A percentile compares a stretch with the other conserved stretches of the same genome.
These are phyloP conservation scores for Philopotamus ludificatus DNA, from an alignment of 1,140 invertebrate species.

Conservation along the genomic window DNA sequence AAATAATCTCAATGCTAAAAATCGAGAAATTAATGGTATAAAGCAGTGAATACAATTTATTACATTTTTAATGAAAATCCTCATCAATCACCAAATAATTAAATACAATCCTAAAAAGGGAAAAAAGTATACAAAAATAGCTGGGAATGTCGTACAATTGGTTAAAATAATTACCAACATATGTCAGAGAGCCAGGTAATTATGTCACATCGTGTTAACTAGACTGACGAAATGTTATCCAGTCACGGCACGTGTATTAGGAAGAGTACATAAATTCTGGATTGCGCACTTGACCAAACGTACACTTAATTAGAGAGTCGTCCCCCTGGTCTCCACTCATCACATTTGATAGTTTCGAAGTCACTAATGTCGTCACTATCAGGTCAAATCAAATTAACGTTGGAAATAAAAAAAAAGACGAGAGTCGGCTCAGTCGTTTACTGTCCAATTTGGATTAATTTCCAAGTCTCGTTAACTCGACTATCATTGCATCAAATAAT, in stretches of 20 bases:
- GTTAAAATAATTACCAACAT: conserved; percentile 39
- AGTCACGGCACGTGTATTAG: conserved; percentile 29
- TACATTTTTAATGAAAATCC: not conserved
- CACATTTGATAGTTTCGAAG: conserved; percentile 13
- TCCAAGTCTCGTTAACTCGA: not conserved
- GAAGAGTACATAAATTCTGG: conserved; percentile 28
- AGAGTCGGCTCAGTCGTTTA: not conserved
- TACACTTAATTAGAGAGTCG: conserved; percentile 30
- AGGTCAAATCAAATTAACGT: conserved; percentile 22
- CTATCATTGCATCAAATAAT: not conserved
- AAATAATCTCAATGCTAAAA: too few species aligned
- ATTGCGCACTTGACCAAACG: conserved; percentile 35
- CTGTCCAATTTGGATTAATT: not conserved
- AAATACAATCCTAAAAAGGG: conserved; percentile 9
- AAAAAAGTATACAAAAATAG: conserved; percentile 11
- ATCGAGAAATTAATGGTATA: too few species aligned
- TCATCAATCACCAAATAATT: conserved; percentile 4
- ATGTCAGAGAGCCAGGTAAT: conserved; percentile 37
- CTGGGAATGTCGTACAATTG: conserved; percentile 29
- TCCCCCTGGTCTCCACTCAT: not conserved
- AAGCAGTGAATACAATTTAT: too few species aligned
- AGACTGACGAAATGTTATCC: conserved; percentile 29
- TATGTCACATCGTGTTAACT: conserved; percentile 40
- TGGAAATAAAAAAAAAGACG: conserved; percentile 24
- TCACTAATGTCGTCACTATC: conserved; percentile 26